A percentile compares a stretch with the other conserved stretches of the same genome.
Conservation (phyloP, 2,888 invertebrate genomes). For the Drosophila austrosaltans region DNA sequence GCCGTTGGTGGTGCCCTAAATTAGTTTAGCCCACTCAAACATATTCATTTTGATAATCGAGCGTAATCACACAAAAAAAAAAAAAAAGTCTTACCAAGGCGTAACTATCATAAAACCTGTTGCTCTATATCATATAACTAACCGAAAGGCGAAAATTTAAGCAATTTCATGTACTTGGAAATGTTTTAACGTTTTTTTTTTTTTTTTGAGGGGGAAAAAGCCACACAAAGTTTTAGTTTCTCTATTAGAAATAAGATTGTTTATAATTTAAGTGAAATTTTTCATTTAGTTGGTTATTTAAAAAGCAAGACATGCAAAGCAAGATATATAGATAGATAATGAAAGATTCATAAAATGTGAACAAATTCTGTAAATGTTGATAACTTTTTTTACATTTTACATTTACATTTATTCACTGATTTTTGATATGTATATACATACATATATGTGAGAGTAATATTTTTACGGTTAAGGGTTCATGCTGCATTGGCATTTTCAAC, state of each 20-base stretch:
- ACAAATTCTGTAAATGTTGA: too few species aligned
- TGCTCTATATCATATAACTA: not conserved
- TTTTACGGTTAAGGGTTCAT: too few species aligned
- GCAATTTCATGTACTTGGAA: not conserved
- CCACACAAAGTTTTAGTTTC: not conserved
- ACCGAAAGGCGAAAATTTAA: conserved; percentile 4
- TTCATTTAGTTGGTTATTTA: not conserved
- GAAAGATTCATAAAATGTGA: too few species aligned
- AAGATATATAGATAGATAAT: too few species aligned
- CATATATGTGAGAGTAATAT: too few species aligned
- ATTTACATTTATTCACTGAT: too few species aligned
- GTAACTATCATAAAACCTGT: conserved; percentile 2
- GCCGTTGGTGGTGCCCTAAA: conserved; percentile 42
- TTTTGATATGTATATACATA: too few species aligned
- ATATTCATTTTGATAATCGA: conserved; percentile 68
- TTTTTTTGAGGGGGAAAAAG: not conserved
- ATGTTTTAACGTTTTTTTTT: not conserved
- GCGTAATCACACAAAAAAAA: conserved; percentile 51
- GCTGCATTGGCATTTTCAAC: too few species aligned
- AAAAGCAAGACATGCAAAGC: too few species aligned
- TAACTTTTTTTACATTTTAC: too few species aligned
- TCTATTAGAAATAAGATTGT: not conserved
- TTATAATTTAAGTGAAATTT: not conserved
- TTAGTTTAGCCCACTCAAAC: conserved; percentile 62
- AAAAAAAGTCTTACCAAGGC: conserved; percentile 16